Conservation (phyloP, 2,888 invertebrate species). For the Tribolium freemani region DNA sequence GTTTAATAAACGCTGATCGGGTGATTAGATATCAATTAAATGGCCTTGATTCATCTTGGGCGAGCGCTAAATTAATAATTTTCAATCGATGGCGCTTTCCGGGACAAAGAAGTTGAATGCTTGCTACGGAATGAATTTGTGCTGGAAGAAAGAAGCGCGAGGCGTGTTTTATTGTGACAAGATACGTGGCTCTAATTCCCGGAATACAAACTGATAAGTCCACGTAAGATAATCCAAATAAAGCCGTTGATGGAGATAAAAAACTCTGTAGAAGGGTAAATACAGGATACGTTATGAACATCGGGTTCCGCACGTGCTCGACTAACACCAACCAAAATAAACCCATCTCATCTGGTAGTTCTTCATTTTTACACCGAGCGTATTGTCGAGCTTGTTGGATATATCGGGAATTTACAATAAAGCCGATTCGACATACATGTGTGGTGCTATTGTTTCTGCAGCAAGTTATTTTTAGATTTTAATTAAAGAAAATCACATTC, state of each 20-base stretch:
- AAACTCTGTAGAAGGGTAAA: slow-evolving; percentile 41
- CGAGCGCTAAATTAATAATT: slow-evolving; percentile 18
- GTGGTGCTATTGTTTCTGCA: slow-evolving; percentile 27
- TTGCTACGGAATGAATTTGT: slow-evolving; percentile 14
- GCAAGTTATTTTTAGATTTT: slow-evolving; percentile 7
- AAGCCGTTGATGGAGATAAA: slow-evolving; percentile 46
- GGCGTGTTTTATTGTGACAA: slow-evolving; percentile 39
- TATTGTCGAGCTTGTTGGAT: slow-evolving; percentile 35
- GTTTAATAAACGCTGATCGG: slow-evolving; percentile 20
- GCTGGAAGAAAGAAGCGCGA: slow-evolving; percentile 20
- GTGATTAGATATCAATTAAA: slow-evolving; percentile 38
- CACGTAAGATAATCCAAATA: slow-evolving; percentile 43
- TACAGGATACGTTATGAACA: slow-evolving; percentile 43
- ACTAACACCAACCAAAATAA: slow-evolving; percentile 51
- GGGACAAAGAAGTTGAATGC: slow-evolving; percentile 11
- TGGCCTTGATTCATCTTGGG: neutral
- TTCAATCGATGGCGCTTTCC: neutral
- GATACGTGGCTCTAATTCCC: slow-evolving; percentile 38
- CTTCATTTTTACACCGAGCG: slow-evolving; percentile 44
- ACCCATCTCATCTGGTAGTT: slow-evolving; percentile 50
- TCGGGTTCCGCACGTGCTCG: slow-evolving; percentile 49
- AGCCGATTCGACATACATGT: slow-evolving; percentile 45
- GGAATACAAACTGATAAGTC: slow-evolving; percentile 42
- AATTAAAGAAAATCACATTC: neutral
- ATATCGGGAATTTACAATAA: slow-evolving; percentile 41